These are phyloP conservation scores for Ptilodon capucinus DNA, from an alignment of 2,888 invertebrate species.

Conservation along the genomic window DNA sequence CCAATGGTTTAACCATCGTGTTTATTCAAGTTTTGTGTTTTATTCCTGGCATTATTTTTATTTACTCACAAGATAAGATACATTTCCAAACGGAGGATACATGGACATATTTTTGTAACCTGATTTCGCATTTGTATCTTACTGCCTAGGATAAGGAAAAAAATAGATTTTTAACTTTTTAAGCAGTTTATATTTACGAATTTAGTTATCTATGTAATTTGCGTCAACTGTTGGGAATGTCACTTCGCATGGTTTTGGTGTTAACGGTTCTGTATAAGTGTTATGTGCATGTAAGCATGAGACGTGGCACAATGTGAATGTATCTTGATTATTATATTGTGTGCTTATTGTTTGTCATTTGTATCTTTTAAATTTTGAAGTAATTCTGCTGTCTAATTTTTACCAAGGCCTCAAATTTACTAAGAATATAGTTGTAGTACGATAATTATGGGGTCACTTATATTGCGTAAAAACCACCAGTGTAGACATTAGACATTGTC, in stretches of 20 bases:
- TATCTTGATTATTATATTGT: slow-evolving; percentile 36
- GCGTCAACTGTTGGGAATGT: slow-evolving; percentile 28
- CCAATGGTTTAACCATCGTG: slow-evolving; percentile 1
- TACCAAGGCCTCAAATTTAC: too few relatives aligned
- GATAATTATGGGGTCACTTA: too few relatives aligned
- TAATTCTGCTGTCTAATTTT: too few relatives aligned
- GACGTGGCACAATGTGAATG: slow-evolving; percentile 68
- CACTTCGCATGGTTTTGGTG: slow-evolving; percentile 34
- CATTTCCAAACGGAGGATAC: neutral
- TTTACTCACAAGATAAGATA: neutral
- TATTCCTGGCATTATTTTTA: neutral
- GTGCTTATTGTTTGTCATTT: neutral
- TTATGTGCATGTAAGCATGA: slow-evolving; percentile 62
- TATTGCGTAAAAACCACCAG: too few relatives aligned
- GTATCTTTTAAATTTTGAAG: too few relatives aligned
- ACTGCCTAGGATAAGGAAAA: neutral
- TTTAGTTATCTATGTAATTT: neutral
- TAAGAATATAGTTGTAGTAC: too few relatives aligned
- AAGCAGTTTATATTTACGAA: too few relatives aligned
- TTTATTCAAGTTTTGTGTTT: neutral
- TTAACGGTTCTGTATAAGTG: slow-evolving; percentile 11
- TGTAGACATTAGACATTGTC: too few relatives aligned
- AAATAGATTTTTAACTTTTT: too few relatives aligned
- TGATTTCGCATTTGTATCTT: slow-evolving; percentile 9
- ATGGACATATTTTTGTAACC: slow-evolving; percentile 4